Conservation (phyloP, 2,797 vertebrate genomes). For the Sardinella longiceps region DNA sequence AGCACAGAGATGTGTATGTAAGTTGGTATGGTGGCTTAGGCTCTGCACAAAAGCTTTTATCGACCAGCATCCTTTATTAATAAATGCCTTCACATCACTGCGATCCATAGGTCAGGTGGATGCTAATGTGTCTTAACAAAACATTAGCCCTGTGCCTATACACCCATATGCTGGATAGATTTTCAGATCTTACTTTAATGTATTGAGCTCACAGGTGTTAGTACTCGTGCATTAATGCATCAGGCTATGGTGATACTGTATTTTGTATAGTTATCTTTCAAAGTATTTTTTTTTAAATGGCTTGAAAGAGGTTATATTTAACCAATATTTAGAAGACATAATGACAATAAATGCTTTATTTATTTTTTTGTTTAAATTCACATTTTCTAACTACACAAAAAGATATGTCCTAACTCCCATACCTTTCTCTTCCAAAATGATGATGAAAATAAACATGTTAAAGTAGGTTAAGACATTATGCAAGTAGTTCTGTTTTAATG, state of each 20-base stretch:
- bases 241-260: not conserved
- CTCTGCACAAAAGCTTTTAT: not conserved
- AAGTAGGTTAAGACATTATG: not conserved
- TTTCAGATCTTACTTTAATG: not conserved
- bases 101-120: constrained; percentile 16
- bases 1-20: constrained; percentile 57
- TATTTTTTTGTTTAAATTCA: not conserved
- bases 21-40: not conserved
- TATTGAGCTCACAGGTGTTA: too few species aligned
- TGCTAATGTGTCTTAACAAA: not conserved
- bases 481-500: too few species aligned
- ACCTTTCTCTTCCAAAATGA: not conserved
- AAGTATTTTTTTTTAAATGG: not conserved
- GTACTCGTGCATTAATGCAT: not conserved
- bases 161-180: not conserved
- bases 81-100: not conserved
- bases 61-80: constrained; percentile 9
- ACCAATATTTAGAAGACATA: not conserved
- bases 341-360: not conserved
- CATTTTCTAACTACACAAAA: not conserved
- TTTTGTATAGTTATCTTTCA: not conserved
- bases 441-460: too few species aligned
- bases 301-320: not conserved
- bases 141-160: not conserved
- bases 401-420: not conserved